Conservation (phyloP, 2,113 vertebrate species). For the Lethenteron reissneri region DNA sequence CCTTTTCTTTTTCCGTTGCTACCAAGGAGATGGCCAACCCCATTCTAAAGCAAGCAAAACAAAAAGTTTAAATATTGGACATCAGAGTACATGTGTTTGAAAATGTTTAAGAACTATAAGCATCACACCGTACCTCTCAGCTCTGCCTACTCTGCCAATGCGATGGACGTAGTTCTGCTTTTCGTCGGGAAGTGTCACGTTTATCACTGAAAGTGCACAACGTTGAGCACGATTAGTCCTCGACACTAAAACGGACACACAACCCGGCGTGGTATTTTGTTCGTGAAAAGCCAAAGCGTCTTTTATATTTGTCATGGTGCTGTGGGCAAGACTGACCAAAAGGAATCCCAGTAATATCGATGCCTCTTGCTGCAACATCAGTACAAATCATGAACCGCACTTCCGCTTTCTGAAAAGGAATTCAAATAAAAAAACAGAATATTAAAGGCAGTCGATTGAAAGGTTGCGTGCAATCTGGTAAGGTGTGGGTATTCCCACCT, state of each 20-base stretch:
- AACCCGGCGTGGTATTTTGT: no score
- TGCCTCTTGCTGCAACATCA: constrained; percentile 87
- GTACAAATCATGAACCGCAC: constrained; percentile 82
- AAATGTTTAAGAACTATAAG: neutral
- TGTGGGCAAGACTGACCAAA: constrained; percentile 36
- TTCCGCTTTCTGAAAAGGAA: constrained; percentile 41
- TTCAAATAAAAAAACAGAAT: neutral
- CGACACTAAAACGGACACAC: neutral
- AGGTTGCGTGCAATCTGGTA: no score
- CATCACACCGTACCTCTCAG: constrained; percentile 43
- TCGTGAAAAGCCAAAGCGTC: no score
- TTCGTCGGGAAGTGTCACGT: constrained; percentile 87
- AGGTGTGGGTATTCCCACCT: no score
- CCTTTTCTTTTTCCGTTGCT: constrained; percentile 93
- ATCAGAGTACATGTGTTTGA: constrained; percentile 10
- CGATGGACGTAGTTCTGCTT: constrained; percentile 97
- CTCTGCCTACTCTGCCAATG: constrained; percentile 82
- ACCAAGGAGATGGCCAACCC: constrained; percentile 85
- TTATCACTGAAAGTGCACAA: constrained; percentile 43
- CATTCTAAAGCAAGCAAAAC: constrained; percentile 40
- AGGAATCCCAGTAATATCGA: constrained; percentile 74
- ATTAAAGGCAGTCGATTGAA: no score
- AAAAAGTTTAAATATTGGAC: neutral
- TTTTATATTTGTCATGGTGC: neutral
- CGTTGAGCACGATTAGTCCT: neutral